Base-by-base conservation (phyloP, 2,113 vertebrate species). In the Colossoma macropomum region DNA sequence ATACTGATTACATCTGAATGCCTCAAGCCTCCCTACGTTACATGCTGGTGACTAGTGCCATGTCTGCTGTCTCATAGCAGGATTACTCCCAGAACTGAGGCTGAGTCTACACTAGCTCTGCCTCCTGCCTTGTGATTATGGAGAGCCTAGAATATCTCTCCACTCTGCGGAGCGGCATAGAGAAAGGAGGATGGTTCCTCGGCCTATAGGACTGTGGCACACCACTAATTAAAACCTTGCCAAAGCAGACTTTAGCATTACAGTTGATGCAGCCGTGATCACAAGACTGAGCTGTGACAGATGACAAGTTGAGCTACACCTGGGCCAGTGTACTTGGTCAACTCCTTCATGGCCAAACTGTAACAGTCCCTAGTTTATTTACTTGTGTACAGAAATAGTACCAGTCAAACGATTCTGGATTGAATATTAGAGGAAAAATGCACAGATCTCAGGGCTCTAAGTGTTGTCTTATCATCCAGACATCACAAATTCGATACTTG, bases 51-150 rank as follows among this genome's bases (percentile, higher is more conserved):
- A 38, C 25, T 66, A 9, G 9, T 56, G 10, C 5, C 23, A 73
- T 87, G 83, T 85, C 92, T 83, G 87, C 87, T 92, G 38, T 90
- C 84, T 62, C 60, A 69, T 83, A 63, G 86, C 76, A 19, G 54
- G 54, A 73, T 86, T 93, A 92, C 93, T 93, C 89, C 80, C 50
- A 90, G 85, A 70, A 32, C 86, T 89, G 90, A 88, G 80, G 89
- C 88, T 86, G 81, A 90, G 89, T 91, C 84, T 89, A 89, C 85
- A 87, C 90, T 91, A 91, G 92, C 88, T 89, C 83, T 76, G 82
- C 75, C 79, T 85, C 84, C 87, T 84, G 88, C 91, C 90, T 91
- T 93, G 90, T 95, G 89, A 95, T 95, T 95, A 94, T 60, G 65
- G 59, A 88, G 81, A 52, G 84, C 82, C 89, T 77, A 91, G 85